phyloP scores from a whole-genome alignment of 1,140 invertebrate species.

The Panulirus ornatus region DNA sequence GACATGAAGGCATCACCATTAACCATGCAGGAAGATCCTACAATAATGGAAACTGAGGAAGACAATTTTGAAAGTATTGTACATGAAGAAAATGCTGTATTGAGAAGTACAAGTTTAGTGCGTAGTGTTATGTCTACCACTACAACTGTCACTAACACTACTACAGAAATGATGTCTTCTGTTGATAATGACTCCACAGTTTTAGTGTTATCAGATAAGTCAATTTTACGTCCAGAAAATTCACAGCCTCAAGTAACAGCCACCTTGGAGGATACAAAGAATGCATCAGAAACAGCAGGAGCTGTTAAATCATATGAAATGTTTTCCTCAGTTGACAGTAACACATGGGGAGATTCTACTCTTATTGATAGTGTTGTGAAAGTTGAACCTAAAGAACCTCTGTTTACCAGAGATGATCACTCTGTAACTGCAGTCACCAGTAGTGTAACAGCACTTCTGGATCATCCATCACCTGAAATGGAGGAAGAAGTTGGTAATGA shows the following conservation, averaged over 20 bases:
- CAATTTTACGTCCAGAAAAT: not conserved
- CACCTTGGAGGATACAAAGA: not conserved
- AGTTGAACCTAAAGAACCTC: constrained; percentile 34
- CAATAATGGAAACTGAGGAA: constrained; percentile 7
- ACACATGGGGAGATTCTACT: constrained; percentile 41
- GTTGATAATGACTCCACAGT: not conserved
- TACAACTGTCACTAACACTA: constrained; percentile 30
- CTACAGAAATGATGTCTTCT: not conserved
- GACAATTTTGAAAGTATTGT: not conserved
- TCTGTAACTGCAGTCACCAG: not conserved
- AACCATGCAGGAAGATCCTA: not conserved
- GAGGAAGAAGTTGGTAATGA: not conserved
- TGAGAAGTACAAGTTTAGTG: constrained; percentile 42
- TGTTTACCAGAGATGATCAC: not conserved
- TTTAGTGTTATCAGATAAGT: constrained; percentile 7
- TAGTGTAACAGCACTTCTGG: not conserved
- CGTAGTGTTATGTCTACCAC: constrained; percentile 30
- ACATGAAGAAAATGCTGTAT: constrained; percentile 9
- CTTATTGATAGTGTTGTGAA: constrained; percentile 51
- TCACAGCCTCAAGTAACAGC: not conserved
- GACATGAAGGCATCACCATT: not conserved
- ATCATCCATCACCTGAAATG: not conserved
- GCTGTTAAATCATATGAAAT: constrained; percentile 11
- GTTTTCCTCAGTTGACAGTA: constrained; percentile 58
- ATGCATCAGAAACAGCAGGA: not conserved